Evolutionary conservation across 2,113 vertebrate species (phyloP), one percentile per base, ranked within the genome.

Genomic region (Maccullochella peelii): DNA sequence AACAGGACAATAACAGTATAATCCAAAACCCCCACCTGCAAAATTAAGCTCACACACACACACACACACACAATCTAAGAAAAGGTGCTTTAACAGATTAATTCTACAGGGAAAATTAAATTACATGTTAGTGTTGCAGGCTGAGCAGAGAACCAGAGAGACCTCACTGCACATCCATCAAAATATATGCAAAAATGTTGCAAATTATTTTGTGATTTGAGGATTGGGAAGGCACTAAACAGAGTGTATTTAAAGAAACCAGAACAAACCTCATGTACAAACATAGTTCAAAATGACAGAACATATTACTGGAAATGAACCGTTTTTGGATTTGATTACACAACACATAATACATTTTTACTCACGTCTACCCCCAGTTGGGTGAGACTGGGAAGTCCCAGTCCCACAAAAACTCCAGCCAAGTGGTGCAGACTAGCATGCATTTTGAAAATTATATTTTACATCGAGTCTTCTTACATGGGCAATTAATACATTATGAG

Each of bases 11-110:
- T 88, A 78, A 70, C 57, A 79, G 50, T 61, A 36, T 71, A 73
- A 86, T 86, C 76, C 75, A 33, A 62, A 91, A 84, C 62, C 67
- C 67, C 71, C 77, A 82, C 57, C 25, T 85, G 74, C 38, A 86
- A 67, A 80, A 25, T 69, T 21, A 66, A 67, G 33, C 20, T n/a
- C 18, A 20, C 23, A 20, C 42, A 4, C 65, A 30, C 12, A 11
- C 30, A 57, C 25, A 36, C 21, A 58, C 2, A 25, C 8, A 65
- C n/a, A 44, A 3, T 49, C 30, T 47, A 30, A n/a, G 18, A 66
- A 55, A 55, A 68, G 6, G 4, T 3, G 6, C 42, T 57, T 82
- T 33, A 59, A 78, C 5, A 0, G 52, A 79, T 54, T 58, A 21
- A 77, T 55, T 65, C 16, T 27, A 27, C 16, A 61, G 9, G 7